Evolutionary conservation across 2,888 invertebrate species (phyloP), one percentile per base, ranked within the genome.

Genomic region (Nematopogon swammerdamellus): DNA sequence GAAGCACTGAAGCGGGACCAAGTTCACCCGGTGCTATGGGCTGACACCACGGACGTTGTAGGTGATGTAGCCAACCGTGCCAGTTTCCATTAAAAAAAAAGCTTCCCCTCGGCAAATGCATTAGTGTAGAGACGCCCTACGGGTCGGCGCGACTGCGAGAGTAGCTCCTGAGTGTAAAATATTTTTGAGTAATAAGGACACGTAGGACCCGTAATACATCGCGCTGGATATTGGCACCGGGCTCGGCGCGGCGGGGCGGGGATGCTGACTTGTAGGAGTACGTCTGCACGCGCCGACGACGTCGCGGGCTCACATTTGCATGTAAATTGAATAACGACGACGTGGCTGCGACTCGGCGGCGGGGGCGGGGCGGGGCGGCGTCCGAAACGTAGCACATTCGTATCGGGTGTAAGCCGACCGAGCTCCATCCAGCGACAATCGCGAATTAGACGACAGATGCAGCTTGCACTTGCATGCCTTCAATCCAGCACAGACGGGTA

Each of bases 291-390:
- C 43, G 43, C 43, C 43, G 44, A 10, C 44, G 18, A 19, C 44
- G 44, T 19, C 44, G 19, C 44, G 19, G n/a, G 18, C 19, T 19
- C 60, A 65, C 65, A 76, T 80, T 80, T 80, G 75, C 79, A 80
- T 80, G 75, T 77, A 79, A 76, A 80, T 80, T 80, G 80, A 80
- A 80, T 79, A 79, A 77, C 73, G 71, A 62, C 65, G 68, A 65
- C 68, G 68, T 64, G 64, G 68, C 67, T 62, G 63, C 64, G 67
- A 68, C 66, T 65, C 63, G 65, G 66, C 60, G 64, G 62, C 18
- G 19, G 8, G 47, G 17, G 11, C 43, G 19, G 42, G 36, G 36
- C 8, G 36, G 11, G 14, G 36, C 11, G 11, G 25, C 4, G 25
- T 25, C 11, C 36, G 36, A 8, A 36, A 36, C 8, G 8, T 36